These are phyloP conservation scores for Taenioides sp. DNA, from an alignment of 2,797 vertebrate genomes.

Conservation along the genomic window DNA sequence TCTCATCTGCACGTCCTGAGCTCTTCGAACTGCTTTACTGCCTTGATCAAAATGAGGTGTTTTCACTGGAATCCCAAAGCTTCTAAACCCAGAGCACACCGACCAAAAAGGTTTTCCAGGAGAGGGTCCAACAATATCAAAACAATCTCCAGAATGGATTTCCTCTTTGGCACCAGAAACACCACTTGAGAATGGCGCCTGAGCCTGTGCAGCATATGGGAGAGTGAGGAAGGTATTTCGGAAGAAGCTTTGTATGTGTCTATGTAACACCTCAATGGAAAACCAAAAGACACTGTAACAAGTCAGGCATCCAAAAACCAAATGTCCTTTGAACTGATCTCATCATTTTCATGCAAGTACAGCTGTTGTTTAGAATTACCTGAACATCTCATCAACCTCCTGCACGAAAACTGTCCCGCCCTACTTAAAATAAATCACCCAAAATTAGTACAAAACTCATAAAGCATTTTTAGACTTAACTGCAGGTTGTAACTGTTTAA, in stretches of 20 bases:
- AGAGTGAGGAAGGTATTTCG: slow-evolving; percentile 20
- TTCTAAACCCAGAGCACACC: slow-evolving; percentile 58
- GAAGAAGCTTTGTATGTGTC: slow-evolving; percentile 32
- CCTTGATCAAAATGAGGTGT: slow-evolving; percentile 59
- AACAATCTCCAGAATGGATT: slow-evolving; percentile 73
- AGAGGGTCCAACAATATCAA: slow-evolving; percentile 75
- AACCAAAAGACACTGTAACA: slow-evolving; percentile 34
- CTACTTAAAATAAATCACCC: slow-evolving; percentile 36
- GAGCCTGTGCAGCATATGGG: slow-evolving; percentile 55
- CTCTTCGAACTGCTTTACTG: slow-evolving; percentile 32
- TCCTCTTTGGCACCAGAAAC: slow-evolving; percentile 61
- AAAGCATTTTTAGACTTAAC: slow-evolving; percentile 3
- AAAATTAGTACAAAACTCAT: slow-evolving; percentile 20
- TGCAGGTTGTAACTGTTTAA: not conserved
- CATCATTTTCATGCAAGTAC: not conserved
- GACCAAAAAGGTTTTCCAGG: slow-evolving; percentile 72
- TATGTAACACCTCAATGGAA: slow-evolving; percentile 30
- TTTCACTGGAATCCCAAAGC: slow-evolving; percentile 40
- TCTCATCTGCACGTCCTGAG: slow-evolving; percentile 24
- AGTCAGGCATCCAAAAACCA: slow-evolving; percentile 10
- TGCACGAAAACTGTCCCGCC: slow-evolving; percentile 13
- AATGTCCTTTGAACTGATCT: slow-evolving; percentile 22
- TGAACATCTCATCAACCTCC: slow-evolving; percentile 28
- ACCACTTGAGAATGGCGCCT: slow-evolving; percentile 38
- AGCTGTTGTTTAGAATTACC: slow-evolving; percentile 24